Conservation (phyloP, 2,888 invertebrate genomes). For the Drosophila ezoana region DNA sequence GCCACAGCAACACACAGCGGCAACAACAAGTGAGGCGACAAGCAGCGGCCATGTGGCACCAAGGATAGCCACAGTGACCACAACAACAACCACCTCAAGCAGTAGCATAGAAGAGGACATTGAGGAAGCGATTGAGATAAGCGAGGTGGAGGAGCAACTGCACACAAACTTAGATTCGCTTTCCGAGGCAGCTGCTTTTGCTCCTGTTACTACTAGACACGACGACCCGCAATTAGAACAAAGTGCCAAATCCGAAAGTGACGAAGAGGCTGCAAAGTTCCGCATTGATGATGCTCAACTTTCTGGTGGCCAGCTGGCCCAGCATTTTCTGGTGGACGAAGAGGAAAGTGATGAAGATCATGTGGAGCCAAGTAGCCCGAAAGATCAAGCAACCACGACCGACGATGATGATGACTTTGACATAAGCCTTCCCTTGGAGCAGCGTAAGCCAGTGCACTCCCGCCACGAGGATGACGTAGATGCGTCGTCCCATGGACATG, state of each 20-base stretch:
- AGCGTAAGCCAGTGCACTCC: conserved; percentile 61
- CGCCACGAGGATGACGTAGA: conserved; percentile 54
- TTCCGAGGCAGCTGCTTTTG: conserved; percentile 52
- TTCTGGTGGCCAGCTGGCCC: conserved; percentile 82
- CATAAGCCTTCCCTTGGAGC: conserved; percentile 68
- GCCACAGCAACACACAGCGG: conserved; percentile 50
- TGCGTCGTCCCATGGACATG: conserved; percentile 3
- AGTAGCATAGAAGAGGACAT: conserved; percentile 84
- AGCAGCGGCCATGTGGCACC: conserved; percentile 61
- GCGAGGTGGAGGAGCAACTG: conserved; percentile 78
- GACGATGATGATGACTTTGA: conserved; percentile 66
- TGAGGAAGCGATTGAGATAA: conserved; percentile 82
- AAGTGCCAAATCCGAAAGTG: conserved; percentile 62
- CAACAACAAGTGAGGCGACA: conserved; percentile 49
- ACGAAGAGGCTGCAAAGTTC: conserved; percentile 69
- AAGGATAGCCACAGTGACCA: conserved; percentile 50
- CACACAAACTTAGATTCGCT: conserved; percentile 52
- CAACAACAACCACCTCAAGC: conserved; percentile 66
- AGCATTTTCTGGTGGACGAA: conserved; percentile 81
- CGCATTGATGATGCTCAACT: conserved; percentile 83
- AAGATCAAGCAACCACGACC: conserved; percentile 17
- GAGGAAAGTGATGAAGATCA: conserved; percentile 67
- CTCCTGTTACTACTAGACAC: neutral
- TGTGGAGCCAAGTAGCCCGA: conserved; percentile 16
- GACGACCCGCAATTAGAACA: conserved; percentile 16